Conservation (phyloP, 2,888 invertebrate genomes). For the Agrotis ipsilon region DNA sequence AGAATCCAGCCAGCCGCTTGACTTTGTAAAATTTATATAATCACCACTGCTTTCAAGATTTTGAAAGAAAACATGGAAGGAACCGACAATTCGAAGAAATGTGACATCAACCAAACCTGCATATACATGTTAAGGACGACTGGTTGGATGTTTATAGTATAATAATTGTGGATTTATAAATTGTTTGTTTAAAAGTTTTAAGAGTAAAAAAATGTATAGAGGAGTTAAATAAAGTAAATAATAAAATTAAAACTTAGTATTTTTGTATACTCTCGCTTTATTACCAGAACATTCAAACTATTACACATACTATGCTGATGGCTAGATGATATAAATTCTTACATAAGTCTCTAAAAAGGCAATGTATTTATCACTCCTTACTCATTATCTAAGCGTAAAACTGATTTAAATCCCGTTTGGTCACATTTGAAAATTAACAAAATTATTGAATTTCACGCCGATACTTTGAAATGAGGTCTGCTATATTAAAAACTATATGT, state of each 20-base stretch:
- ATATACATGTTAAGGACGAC: too few relatives aligned
- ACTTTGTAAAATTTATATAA: too few relatives aligned
- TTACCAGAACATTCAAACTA: slow-evolving; percentile 76
- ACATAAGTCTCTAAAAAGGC: slow-evolving; percentile 65
- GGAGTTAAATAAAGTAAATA: too few relatives aligned
- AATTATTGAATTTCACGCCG: slow-evolving; percentile 18
- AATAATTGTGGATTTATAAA: too few relatives aligned
- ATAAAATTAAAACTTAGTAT: slow-evolving; percentile 19
- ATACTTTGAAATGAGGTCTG: slow-evolving; percentile 31
- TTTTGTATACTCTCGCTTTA: slow-evolving; percentile 64
- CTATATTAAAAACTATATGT: slow-evolving; percentile 30
- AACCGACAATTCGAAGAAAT: too few relatives aligned
- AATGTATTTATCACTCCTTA: slow-evolving; percentile 63
- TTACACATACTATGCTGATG: slow-evolving; percentile 72
- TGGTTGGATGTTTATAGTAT: too few relatives aligned
- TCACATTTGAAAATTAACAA: slow-evolving; percentile 39
- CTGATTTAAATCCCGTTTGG: slow-evolving; percentile 31
- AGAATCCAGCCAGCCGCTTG: too few relatives aligned
- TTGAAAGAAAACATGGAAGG: too few relatives aligned
- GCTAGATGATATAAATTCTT: slow-evolving; percentile 62
- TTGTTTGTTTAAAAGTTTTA: too few relatives aligned
- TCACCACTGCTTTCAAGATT: too few relatives aligned
- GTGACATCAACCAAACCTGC: too few relatives aligned
- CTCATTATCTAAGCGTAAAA: slow-evolving; percentile 56
- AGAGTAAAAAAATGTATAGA: too few relatives aligned